A percentile compares a stretch with the other conserved stretches of the same genome.
Evolutionary conservation across 2,113 vertebrate genomes (phyloP).

Genomic region (Poecile atricapillus): DNA sequence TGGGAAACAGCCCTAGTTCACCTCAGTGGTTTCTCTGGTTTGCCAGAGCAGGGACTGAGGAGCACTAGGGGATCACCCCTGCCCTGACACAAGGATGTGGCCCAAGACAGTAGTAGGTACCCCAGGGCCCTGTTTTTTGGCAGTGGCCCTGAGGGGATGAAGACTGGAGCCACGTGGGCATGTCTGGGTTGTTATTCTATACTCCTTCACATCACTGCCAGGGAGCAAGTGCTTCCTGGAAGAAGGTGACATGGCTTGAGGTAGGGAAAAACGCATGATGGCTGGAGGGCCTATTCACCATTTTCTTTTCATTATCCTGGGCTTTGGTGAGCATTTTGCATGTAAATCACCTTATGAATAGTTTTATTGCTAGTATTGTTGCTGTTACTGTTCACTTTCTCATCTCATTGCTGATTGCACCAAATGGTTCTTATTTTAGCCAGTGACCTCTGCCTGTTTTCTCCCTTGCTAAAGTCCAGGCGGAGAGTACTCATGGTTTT

Average conservation of each 20-base stretch:
- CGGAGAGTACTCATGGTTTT: neutral
- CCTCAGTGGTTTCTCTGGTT: neutral
- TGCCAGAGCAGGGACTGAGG: neutral
- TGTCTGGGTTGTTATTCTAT: neutral
- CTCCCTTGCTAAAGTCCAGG: too few species aligned
- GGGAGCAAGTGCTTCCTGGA: neutral
- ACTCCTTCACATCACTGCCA: fast-evolving
- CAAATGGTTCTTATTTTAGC: neutral
- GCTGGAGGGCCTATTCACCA: too few species aligned
- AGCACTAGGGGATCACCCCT: neutral
- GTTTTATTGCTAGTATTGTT: neutral
- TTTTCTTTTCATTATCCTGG: neutral
- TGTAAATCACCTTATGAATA: neutral
- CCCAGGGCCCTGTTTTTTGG: neutral
- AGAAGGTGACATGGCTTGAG: neutral
- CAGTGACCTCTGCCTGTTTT: neutral
- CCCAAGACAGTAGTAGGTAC: fast-evolving
- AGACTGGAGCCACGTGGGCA: neutral
- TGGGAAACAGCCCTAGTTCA: neutral
- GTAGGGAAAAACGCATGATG: neutral
- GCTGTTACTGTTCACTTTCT: neutral
- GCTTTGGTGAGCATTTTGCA: neutral
- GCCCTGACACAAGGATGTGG: neutral
- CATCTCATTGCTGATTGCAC: fast-evolving
- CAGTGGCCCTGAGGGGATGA: fast-evolving